Percentiles rank a stretch among this genome's conserved stretches.
Conservation (phyloP, 2,797 vertebrate species). For the Arrhamphus sclerolepis region DNA sequence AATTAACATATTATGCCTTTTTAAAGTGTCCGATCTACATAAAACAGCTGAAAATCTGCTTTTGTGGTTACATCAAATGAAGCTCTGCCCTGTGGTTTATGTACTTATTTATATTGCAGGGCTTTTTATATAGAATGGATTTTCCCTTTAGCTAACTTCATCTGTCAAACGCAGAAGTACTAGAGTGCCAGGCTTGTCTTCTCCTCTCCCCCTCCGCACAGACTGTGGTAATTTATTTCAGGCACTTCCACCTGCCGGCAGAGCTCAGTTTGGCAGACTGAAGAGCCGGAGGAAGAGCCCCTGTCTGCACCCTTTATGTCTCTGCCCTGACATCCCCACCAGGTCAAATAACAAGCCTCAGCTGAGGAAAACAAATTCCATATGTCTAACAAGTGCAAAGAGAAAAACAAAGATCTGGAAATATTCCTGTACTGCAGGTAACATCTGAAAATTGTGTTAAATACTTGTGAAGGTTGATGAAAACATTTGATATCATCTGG, state of each 20-base stretch:
- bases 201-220: slow-evolving; percentile 20
- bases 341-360: slow-evolving; percentile 29
- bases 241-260: slow-evolving; percentile 78
- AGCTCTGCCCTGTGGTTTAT: slow-evolving; percentile 23
- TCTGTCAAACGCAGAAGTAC: slow-evolving; percentile 43
- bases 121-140: slow-evolving; percentile 44
- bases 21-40: not conserved
- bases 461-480: no score
- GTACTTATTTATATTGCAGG: slow-evolving; percentile 25
- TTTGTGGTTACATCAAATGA: slow-evolving; percentile 1
- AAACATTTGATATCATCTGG: no score
- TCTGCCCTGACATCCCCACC: slow-evolving; percentile 33
- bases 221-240: slow-evolving; percentile 75
- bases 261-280: slow-evolving; percentile 68
- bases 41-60: slow-evolving; percentile 5
- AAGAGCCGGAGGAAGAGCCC: slow-evolving; percentile 56
- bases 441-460: no score
- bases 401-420: no score
- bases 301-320: slow-evolving; percentile 58
- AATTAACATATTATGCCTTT: not conserved
- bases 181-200: slow-evolving; percentile 42
- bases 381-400: slow-evolving; percentile 1
- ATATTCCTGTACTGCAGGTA: no score
- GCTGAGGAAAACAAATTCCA: slow-evolving; percentile 10
- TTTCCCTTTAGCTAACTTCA: slow-evolving; percentile 52